Conservation (phyloP, 2,113 vertebrate genomes). For the Lasiurus cinereus region DNA sequence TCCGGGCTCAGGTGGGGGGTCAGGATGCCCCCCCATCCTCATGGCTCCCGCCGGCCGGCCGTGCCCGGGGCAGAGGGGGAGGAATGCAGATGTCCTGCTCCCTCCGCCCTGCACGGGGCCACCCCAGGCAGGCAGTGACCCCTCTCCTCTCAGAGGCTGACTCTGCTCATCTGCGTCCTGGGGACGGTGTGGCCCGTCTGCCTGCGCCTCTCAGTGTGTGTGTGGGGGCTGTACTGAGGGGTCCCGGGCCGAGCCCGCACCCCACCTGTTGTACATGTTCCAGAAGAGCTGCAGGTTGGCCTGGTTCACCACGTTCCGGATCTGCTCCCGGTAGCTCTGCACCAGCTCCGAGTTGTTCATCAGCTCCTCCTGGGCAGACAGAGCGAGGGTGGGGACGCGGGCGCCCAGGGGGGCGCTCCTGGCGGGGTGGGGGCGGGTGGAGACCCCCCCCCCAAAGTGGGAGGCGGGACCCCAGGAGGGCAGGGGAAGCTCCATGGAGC, state of each 20-base stretch:
- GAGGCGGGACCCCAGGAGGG: background rate
- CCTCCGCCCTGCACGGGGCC: background rate
- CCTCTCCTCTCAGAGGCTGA: background rate
- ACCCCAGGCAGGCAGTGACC: background rate
- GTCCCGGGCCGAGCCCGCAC: too few relatives aligned
- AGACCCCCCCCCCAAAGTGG: too few relatives aligned
- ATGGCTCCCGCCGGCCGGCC: background rate
- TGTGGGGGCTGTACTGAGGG: fast-evolving
- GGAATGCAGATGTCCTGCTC: background rate
- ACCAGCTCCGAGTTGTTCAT: conserved; percentile 97
- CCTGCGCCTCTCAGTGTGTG: fast-evolving
- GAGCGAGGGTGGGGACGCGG: fast-evolving
- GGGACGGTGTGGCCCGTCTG: too few relatives aligned
- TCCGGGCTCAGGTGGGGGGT: background rate
- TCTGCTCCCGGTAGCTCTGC: conserved; percentile 98
- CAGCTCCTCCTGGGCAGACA: conserved; percentile 93
- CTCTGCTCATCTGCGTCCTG: background rate
- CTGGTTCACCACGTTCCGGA: conserved; percentile 95
- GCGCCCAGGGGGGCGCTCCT: fast-evolving
- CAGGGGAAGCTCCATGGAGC: background rate
- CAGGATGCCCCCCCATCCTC: background rate
- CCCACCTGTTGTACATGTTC: conserved; percentile 98
- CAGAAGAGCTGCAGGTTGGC: conserved; percentile 99
- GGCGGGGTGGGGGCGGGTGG: fast-evolving
- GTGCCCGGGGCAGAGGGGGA: background rate